Conservation (phyloP, 2,113 vertebrate genomes). For the Erinaceus europaeus region DNA sequence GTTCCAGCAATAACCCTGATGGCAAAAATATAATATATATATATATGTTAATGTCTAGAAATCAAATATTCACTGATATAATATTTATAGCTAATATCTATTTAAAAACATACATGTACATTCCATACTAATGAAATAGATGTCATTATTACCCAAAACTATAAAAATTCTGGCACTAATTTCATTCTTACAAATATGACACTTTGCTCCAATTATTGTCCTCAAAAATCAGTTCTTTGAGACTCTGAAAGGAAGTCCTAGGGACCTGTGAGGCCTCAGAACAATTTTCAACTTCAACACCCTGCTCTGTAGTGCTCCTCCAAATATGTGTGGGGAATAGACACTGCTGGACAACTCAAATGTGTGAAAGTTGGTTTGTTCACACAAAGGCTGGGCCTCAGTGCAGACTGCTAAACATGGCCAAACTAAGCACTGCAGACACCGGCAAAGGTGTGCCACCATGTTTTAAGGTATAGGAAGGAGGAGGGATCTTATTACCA, state of each 20-base stretch:
- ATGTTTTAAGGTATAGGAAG: not conserved
- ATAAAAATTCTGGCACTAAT: not conserved
- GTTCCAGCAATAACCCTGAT: no score
- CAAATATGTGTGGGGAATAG: not conserved
- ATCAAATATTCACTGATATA: not conserved
- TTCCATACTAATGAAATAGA: not conserved
- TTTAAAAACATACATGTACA: not conserved
- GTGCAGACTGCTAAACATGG: not conserved
- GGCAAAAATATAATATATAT: no score
- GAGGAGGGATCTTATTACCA: not conserved
- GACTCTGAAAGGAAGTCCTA: not conserved
- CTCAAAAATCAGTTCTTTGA: not conserved
- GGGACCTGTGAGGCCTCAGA: not conserved
- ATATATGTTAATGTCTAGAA: slow-evolving; percentile 27
- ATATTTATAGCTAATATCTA: not conserved
- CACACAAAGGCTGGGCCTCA: not conserved
- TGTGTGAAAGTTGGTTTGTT: not conserved
- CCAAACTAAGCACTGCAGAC: no score
- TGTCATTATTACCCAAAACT: not conserved
- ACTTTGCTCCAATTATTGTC: not conserved
- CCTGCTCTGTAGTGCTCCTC: not conserved
- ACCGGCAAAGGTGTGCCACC: not conserved
- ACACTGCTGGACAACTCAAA: not conserved
- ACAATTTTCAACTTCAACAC: not conserved
- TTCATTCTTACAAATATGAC: not conserved